A percentile compares a stretch with the other conserved stretches of the same genome.
Evolutionary conservation across 2,888 invertebrate species (phyloP).

Genomic region (Prosapia bicincta): DNA sequence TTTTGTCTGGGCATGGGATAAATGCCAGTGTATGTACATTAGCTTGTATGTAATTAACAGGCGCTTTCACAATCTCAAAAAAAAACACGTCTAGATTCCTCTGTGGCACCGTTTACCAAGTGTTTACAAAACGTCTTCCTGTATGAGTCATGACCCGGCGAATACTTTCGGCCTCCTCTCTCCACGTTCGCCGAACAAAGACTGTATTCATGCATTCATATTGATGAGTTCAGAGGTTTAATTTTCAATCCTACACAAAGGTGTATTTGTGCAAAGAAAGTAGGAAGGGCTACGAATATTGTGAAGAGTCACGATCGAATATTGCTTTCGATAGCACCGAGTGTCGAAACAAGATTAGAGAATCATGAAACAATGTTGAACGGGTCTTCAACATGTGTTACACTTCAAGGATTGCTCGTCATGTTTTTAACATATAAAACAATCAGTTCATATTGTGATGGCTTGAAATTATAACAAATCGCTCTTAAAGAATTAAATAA

Average conservation of each 20-base stretch:
- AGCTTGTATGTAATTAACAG: too few relatives aligned
- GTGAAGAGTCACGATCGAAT: not conserved
- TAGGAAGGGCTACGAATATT: not conserved
- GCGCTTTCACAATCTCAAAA: not conserved
- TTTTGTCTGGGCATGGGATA: too few relatives aligned
- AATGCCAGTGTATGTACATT: too few relatives aligned
- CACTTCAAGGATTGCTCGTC: too few relatives aligned
- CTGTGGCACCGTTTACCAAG: not conserved
- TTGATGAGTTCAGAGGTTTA: constrained; percentile 2
- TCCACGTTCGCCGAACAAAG: not conserved
- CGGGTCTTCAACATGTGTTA: too few relatives aligned
- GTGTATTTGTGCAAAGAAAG: not conserved
- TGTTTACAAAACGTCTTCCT: not conserved
- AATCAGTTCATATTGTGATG: too few relatives aligned
- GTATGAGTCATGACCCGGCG: not conserved
- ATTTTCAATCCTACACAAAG: not conserved
- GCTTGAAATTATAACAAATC: too few relatives aligned
- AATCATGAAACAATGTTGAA: too few relatives aligned
- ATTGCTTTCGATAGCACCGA: not conserved
- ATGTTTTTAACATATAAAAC: too few relatives aligned
- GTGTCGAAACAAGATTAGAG: not conserved
- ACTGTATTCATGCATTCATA: not conserved
- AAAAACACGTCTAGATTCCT: not conserved
- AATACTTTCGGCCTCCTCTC: not conserved
- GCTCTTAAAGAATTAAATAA: too few relatives aligned